These are phyloP conservation scores for Platysternon megacephalum DNA, from an alignment of 2,113 vertebrate genomes.

Conservation along the genomic window DNA sequence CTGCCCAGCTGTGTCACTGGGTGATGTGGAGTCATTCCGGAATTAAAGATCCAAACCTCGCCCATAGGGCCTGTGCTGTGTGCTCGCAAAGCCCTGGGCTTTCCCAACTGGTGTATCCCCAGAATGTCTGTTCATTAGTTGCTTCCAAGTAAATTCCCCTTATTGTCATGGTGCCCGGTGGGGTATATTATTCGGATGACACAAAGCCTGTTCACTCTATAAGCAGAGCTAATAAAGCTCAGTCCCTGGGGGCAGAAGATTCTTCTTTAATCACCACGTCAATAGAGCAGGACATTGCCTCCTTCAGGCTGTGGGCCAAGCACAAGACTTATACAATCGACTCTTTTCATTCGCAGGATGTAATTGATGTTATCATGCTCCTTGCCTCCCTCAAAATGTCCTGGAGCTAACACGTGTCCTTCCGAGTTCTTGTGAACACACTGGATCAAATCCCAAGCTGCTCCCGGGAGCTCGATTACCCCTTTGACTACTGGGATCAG, in stretches of 20 bases:
- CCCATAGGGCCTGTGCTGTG: background rate
- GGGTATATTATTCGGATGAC: background rate
- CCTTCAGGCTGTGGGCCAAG: background rate
- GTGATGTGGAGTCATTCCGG: background rate
- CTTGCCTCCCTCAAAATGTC: background rate
- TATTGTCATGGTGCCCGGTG: background rate
- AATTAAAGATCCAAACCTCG: background rate
- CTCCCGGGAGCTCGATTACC: background rate
- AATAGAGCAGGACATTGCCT: background rate
- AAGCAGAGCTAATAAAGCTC: background rate
- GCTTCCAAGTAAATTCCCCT: background rate
- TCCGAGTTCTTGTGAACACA: background rate
- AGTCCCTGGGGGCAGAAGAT: background rate
- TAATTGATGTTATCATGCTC: background rate
- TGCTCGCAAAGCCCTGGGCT: background rate
- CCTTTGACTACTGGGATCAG: background rate
- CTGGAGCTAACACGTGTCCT: background rate
- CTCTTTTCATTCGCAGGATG: background rate
- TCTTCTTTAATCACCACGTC: background rate
- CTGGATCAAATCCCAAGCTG: background rate
- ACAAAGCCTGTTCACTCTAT: background rate
- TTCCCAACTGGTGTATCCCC: background rate
- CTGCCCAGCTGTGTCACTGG: background rate
- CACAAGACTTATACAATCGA: background rate
- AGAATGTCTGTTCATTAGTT: background rate